Percentiles rank a stretch among this genome's conserved stretches.
Evolutionary conservation across 1,140 invertebrate genomes (phyloP).

Genomic region (Zaprionus davidi): DNA sequence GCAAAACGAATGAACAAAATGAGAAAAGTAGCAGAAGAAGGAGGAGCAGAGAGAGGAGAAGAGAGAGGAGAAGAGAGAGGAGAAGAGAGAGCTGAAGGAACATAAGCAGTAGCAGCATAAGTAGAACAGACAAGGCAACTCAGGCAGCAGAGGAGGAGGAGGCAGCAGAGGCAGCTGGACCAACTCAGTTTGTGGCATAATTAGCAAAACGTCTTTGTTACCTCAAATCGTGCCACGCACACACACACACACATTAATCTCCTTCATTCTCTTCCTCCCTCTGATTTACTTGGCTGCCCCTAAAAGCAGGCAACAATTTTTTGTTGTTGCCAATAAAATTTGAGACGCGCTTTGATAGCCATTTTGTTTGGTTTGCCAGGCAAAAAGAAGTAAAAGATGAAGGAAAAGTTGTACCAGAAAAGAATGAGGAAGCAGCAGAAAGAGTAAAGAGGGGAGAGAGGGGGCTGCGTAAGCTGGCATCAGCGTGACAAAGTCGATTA

Average conservation of each 20-base stretch:
- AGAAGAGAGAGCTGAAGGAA: neutral
- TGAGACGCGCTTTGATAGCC: constrained; percentile 55
- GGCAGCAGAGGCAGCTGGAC: neutral
- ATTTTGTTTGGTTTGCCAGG: constrained; percentile 21
- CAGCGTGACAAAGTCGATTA: constrained; percentile 78
- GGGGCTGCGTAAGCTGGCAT: constrained; percentile 11
- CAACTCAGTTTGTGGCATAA: constrained; percentile 66
- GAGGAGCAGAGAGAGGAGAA: neutral
- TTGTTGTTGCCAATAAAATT: constrained; percentile 62
- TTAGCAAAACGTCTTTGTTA: constrained; percentile 57
- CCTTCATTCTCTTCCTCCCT: neutral
- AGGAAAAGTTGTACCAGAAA: neutral
- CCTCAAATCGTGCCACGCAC: constrained; percentile 3
- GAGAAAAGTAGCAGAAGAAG: neutral
- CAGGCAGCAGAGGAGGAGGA: constrained; percentile 18
- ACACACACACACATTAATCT: constrained; percentile 10
- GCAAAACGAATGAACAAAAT: neutral
- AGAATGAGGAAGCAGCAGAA: neutral
- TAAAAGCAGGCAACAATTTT: constrained; percentile 40
- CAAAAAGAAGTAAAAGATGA: neutral
- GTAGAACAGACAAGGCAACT: constrained; percentile 3
- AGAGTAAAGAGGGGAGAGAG: neutral
- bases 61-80: neutral
- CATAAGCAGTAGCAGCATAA: neutral
- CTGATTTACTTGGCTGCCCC: constrained; percentile 15